Evolutionary conservation across 1,140 invertebrate species (phyloP).

Genomic region (Pachypeltis micranthus): DNA sequence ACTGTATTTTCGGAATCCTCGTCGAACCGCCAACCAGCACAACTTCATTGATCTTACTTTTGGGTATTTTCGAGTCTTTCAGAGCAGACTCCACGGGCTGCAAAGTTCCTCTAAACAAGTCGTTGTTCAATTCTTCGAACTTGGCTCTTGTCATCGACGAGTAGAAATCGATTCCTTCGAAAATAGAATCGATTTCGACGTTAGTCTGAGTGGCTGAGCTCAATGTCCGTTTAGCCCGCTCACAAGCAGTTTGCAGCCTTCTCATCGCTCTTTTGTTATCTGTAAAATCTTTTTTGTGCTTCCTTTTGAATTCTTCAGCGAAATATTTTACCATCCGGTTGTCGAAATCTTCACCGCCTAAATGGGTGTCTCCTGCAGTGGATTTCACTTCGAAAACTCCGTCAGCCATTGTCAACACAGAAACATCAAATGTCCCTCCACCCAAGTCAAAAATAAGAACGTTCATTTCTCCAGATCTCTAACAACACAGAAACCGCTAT

Average conservation of each 20-base stretch:
- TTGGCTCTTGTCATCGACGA: slow-evolving; percentile 86
- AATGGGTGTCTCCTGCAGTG: slow-evolving; percentile 92
- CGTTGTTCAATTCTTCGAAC: slow-evolving; percentile 88
- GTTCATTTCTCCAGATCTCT: slow-evolving; percentile 51
- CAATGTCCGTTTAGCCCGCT: slow-evolving; percentile 89
- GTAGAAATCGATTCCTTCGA: slow-evolving; percentile 93
- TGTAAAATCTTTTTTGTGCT: slow-evolving; percentile 89
- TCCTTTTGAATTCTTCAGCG: slow-evolving; percentile 92
- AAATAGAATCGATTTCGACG: slow-evolving; percentile 90
- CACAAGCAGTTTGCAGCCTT: slow-evolving; percentile 84
- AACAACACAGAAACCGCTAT: slow-evolving; percentile 5
- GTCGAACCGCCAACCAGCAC: slow-evolving; percentile 97
- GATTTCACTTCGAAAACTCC: slow-evolving; percentile 94
- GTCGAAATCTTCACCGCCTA: slow-evolving; percentile 97
- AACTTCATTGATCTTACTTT: slow-evolving; percentile 83
- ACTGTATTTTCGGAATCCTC: slow-evolving; percentile 95
- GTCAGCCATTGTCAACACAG: slow-evolving; percentile 88
- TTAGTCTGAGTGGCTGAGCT: slow-evolving; percentile 88
- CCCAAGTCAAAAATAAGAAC: slow-evolving; percentile 90
- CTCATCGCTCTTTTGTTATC: slow-evolving; percentile 82
- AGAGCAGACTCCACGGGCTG: slow-evolving; percentile 92
- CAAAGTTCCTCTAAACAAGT: slow-evolving; percentile 82
- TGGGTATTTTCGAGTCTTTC: slow-evolving; percentile 88
- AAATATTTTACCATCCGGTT: slow-evolving; percentile 93
- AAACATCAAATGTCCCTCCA: slow-evolving; percentile 95